Evolutionary conservation across 1,140 invertebrate species (phyloP).

Genomic region (Philotrypesis tridentata): DNA sequence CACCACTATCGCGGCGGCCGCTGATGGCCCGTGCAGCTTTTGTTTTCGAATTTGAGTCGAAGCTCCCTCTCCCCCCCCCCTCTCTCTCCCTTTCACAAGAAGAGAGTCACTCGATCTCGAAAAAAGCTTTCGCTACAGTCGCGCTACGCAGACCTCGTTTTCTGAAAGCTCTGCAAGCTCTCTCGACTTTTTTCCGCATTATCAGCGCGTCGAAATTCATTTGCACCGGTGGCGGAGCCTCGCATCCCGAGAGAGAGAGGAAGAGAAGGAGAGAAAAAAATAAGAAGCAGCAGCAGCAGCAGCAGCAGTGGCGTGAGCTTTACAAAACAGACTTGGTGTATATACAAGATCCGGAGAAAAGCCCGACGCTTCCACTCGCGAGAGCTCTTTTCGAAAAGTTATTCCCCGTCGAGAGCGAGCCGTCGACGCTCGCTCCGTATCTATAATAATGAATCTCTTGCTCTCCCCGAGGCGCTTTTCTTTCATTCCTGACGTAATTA

Average conservation of each 20-base stretch:
- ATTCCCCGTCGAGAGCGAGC: constrained; percentile 42
- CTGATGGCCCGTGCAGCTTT: not conserved
- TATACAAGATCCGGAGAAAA: constrained; percentile 31
- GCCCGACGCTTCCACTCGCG: constrained; percentile 29
- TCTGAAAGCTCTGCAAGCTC: not conserved
- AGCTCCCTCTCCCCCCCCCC: too few species aligned
- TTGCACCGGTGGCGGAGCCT: not conserved
- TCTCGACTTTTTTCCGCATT: not conserved
- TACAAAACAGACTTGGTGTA: constrained; percentile 31
- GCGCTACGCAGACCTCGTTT: not conserved
- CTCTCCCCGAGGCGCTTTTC: constrained; percentile 56
- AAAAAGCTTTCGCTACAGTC: not conserved
- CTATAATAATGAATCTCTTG: constrained; percentile 48
- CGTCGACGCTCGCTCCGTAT: constrained; percentile 39
- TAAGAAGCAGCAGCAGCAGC: not conserved
- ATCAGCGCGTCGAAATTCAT: constrained; percentile 8
- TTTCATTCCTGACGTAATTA: constrained; percentile 63
- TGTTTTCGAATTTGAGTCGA: not conserved
- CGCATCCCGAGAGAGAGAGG: not conserved
- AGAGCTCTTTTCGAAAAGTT: constrained; percentile 48
- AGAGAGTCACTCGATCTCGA: not conserved
- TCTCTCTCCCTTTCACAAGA: not conserved
- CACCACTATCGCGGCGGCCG: not conserved
- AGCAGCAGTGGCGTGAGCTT: not conserved
- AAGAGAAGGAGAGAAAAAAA: not conserved